phyloP scores from a whole-genome alignment of 2,888 invertebrate genomes.

The Himalopsyche anomala region DNA sequence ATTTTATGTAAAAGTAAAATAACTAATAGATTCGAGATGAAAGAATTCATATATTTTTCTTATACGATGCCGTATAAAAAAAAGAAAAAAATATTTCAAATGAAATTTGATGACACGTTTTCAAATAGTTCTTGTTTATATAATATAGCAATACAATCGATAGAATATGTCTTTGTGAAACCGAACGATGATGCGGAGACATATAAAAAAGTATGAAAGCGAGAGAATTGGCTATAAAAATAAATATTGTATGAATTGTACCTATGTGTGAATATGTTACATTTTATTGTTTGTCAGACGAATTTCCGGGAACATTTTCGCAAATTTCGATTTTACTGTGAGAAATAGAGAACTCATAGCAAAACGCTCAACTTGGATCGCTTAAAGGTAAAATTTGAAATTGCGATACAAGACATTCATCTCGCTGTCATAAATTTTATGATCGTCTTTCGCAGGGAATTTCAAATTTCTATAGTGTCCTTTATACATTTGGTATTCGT shows the following conservation, averaged over 20 bases:
- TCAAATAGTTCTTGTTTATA: no score
- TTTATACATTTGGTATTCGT: neutral
- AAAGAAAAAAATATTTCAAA: no score
- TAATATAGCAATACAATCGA: no score
- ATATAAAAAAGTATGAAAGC: no score
- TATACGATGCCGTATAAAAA: no score
- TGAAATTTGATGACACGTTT: no score
- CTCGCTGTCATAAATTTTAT: neutral
- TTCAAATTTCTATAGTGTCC: neutral
- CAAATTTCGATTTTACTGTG: conserved; percentile 1
- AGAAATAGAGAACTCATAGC: neutral
- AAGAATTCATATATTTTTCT: no score
- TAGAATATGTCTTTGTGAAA: no score
- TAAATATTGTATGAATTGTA: neutral
- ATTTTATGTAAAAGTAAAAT: no score
- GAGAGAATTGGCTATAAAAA: no score
- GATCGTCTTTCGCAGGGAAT: neutral
- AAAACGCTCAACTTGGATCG: neutral
- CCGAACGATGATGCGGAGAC: no score
- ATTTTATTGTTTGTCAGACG: conserved; percentile 31
- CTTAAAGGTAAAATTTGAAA: neutral
- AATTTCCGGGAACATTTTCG: neutral
- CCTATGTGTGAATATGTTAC: neutral
- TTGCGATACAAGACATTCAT: conserved; percentile 2
- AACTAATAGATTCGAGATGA: no score